phyloP scores from a whole-genome alignment of 1,140 invertebrate species.

The Meloidogyne floridensis region DNA sequence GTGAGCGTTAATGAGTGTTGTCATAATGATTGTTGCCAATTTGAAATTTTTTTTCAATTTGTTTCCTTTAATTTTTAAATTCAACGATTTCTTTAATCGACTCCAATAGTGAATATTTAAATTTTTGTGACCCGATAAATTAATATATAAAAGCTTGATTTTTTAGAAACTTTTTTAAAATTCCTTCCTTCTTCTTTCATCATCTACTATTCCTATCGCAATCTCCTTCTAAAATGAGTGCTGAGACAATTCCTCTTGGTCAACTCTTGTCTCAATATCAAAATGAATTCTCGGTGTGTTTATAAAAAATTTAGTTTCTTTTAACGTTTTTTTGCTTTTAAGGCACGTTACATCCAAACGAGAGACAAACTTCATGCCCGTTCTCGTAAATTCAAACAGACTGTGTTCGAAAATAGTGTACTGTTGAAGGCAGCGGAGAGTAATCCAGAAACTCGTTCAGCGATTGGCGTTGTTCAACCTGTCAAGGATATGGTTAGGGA shows the following conservation, averaged over 20 bases:
- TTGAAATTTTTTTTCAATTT: no score
- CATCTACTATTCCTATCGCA: background rate
- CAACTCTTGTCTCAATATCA: conserved; percentile 4
- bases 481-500: background rate
- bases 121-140: no score
- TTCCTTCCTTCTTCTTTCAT: background rate
- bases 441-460: background rate
- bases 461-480: background rate
- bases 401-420: background rate
- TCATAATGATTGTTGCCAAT: no score
- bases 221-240: background rate
- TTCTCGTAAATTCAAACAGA: background rate
- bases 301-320: background rate
- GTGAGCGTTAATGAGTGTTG: no score
- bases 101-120: no score
- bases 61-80: no score
- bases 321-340: background rate
- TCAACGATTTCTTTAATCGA: no score
- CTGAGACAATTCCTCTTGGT: background rate
- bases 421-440: background rate
- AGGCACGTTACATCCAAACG: background rate
- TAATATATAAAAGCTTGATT: no score
- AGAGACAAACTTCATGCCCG: conserved; percentile 1
- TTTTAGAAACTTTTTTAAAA: no score
- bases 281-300: background rate